Percentiles rank a stretch among this genome's conserved stretches.
Conservation (phyloP, 37 sponge, comb jelly and placozoan species). For the Geodia barretti region DNA sequence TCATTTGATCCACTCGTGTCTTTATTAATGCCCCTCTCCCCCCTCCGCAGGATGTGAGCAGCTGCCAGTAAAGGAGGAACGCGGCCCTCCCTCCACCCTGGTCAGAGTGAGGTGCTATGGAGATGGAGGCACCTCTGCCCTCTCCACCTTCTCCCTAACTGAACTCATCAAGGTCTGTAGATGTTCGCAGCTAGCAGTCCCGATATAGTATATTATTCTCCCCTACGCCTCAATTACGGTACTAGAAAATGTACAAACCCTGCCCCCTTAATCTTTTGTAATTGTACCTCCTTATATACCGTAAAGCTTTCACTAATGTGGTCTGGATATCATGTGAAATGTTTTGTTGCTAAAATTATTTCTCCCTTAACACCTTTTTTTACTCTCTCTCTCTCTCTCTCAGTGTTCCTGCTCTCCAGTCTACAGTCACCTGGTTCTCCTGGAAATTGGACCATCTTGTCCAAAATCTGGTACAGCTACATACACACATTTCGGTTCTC, state of each 20-base stretch:
- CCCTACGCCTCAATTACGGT: too few species aligned
- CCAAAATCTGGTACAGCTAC: too few species aligned
- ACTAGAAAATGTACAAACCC: too few species aligned
- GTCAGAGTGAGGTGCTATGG: slow-evolving; percentile 22
- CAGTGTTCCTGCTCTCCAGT: slow-evolving; percentile 23
- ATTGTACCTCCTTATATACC: too few species aligned
- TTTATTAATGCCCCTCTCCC: neutral
- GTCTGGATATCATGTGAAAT: neutral
- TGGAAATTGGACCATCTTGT: slow-evolving; percentile 15
- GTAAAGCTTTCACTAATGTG: slow-evolving; percentile 4
- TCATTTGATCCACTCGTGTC: neutral
- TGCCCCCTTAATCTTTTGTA: too few species aligned
- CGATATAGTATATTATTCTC: neutral
- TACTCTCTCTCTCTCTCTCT: neutral
- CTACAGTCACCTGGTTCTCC: slow-evolving; percentile 29
- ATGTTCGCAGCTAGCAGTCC: neutral
- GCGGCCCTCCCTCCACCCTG: slow-evolving; percentile 24
- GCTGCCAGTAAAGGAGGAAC: slow-evolving; percentile 20
- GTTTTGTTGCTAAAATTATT: neutral
- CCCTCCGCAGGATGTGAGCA: slow-evolving; percentile 16
- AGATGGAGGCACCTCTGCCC: neutral
- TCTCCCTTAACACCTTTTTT: neutral
- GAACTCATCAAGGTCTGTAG: slow-evolving; percentile 43
- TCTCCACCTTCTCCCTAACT: slow-evolving; percentile 4
- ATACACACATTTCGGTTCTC: too few species aligned